Base-by-base conservation (phyloP, 2,888 invertebrate species). In the Dusona sp. region DNA sequence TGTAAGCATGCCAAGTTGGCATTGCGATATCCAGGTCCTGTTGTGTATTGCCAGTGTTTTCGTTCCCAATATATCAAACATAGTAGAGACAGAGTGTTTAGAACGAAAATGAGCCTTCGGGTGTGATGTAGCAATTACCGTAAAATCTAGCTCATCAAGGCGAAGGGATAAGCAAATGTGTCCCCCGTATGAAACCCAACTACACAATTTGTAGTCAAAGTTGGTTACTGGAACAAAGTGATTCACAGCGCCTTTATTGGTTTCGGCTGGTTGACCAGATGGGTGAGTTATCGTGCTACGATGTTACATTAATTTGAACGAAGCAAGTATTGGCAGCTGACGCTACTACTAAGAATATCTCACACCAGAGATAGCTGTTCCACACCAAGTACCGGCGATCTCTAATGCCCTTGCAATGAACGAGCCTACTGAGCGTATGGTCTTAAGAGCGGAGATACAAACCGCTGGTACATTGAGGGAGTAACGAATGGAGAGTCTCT, bases 221-320 rank as follows among this genome's bases (percentile, higher is more conserved):
- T 29, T 74, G 79, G 29, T 64, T n/a, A 45, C 38, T 54, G 65
- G 51, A 67, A 83, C 72, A 65, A 51, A 73, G 84, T 70, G 77
- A 64, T 83, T 74, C 81, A 84, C 84, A 57, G 81, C 79, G 75
- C 48, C 84, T 74, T 38, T 65, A 68, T 88, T 86, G 91, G 90
- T 91, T 89, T 90, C 88, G 91, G 91, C 89, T 90, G 90, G 90
- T 87, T 89, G 88, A 90, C 89, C 90, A 91, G 92, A 91, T 91
- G 73, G 54, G 51, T 54, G 73, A 73, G 89, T 90, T 92, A 92
- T 92, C 92, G 89, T 89, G 90, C 91, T 92, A 91, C 92, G 89
- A 90, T 90, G 90, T 89, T 92, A 92, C 92, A 93, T 93, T 93
- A 92, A 93, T 92, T 92, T 90, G 89, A 88, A 88, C 87, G 86